Evolutionary conservation across 2,888 invertebrate species (phyloP).

Genomic region (Eutolmus rufibarbis): DNA sequence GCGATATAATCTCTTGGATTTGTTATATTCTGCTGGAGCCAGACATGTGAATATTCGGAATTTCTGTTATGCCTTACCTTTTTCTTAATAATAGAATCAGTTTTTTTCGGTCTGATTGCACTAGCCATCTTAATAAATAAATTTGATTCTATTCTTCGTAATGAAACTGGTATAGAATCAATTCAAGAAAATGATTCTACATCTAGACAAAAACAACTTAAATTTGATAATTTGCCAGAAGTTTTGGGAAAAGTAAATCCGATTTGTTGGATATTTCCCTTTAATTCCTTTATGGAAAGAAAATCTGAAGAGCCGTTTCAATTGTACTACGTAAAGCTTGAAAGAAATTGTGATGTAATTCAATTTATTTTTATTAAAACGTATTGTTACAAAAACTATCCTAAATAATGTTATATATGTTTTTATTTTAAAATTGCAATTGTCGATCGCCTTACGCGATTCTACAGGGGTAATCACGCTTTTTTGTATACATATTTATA

Average conservation of each 20-base stretch:
- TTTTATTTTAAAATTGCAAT: no score
- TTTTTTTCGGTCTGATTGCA: neutral
- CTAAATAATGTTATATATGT: no score
- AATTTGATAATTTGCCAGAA: neutral
- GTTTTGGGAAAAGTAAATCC: neutral
- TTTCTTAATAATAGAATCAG: neutral
- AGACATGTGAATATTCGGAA: neutral
- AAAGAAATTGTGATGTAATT: no score
- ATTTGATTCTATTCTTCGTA: neutral
- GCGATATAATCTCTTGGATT: neutral
- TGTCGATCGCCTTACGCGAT: no score
- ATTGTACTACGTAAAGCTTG: neutral
- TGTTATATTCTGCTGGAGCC: neutral
- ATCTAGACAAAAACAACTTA: neutral
- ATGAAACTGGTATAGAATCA: neutral
- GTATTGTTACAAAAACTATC: no score
- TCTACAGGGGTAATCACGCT: no score
- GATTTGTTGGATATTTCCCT: neutral
- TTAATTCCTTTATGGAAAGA: neutral
- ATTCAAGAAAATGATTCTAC: neutral
- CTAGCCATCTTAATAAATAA: neutral
- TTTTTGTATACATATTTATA: no score
- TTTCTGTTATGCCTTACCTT: no score
- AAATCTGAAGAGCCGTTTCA: neutral
- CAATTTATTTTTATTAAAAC: no score